Evolutionary conservation across 2,797 vertebrate species (phyloP).

Genomic region (Fundulus diaphanus): DNA sequence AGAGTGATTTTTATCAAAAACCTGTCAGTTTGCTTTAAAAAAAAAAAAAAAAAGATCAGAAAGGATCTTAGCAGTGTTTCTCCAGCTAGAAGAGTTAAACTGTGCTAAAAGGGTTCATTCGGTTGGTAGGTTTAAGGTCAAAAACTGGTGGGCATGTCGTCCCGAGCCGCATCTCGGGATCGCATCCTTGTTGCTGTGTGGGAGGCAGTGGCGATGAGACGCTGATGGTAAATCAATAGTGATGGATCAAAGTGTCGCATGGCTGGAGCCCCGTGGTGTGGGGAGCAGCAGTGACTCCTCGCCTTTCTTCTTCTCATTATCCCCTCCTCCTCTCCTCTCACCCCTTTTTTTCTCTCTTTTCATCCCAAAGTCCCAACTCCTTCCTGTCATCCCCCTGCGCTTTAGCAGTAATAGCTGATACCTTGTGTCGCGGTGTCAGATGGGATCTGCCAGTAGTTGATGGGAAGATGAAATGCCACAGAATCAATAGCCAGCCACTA

Average conservation of each 20-base stretch:
- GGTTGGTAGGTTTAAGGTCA: slow-evolving; percentile 56
- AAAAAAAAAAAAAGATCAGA: slow-evolving; percentile 24
- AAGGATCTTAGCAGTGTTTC: slow-evolving; percentile 18
- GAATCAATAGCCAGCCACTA: slow-evolving; percentile 46
- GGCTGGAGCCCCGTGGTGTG: slow-evolving; percentile 58
- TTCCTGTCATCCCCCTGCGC: slow-evolving; percentile 8
- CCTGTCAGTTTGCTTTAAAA: slow-evolving; percentile 11
- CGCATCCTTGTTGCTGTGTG: slow-evolving; percentile 41
- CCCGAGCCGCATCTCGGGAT: slow-evolving; percentile 25
- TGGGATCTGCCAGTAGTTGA: slow-evolving; percentile 43
- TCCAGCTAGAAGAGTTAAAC: slow-evolving; percentile 9
- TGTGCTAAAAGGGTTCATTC: slow-evolving; percentile 12
- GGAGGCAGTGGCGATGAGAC: slow-evolving; percentile 61
- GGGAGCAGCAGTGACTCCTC: slow-evolving; percentile 52
- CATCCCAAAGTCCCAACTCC: slow-evolving; percentile 36
- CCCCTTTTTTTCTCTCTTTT: slow-evolving; percentile 20
- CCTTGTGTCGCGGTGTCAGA: slow-evolving; percentile 54
- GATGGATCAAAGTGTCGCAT: slow-evolving; percentile 78
- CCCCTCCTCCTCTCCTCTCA: slow-evolving; percentile 31
- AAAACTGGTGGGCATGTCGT: slow-evolving; percentile 8
- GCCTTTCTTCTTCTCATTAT: slow-evolving; percentile 50
- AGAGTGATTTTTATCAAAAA: slow-evolving; percentile 32
- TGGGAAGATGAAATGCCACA: slow-evolving; percentile 46
- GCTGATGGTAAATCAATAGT: slow-evolving; percentile 78
- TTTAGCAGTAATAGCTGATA: slow-evolving; percentile 37